Evolutionary conservation across 2,797 vertebrate genomes (phyloP), one percentile per base, ranked within the genome.

Genomic region (Sphenodon punctatus): DNA sequence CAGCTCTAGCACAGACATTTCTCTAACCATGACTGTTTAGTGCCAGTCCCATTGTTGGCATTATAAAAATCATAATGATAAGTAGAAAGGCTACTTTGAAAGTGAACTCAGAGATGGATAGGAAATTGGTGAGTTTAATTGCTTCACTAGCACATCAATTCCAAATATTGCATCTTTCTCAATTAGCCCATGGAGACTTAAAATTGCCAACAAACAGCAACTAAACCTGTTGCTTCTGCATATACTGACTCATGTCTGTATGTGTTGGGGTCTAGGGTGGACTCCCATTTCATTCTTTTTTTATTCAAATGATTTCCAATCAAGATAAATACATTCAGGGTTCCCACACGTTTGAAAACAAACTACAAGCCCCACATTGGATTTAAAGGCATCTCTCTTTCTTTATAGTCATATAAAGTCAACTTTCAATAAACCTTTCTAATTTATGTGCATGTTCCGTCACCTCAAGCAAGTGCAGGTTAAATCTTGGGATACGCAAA

Each of bases 181-280:
- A 60, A 78, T 90, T 90, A 90, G 89, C 32, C 38, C 80, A 88
- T 55, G 70, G 68, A 87, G 72, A 72, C 45, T 86, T 86, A 80
- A n/a, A 89, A 82, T 22, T 81, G 71, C 77, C 85, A 86, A 65
- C 69, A 92, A 89, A 91, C 79, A 84, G 87, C 67, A 88, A 89
- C 91, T 90, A 88, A 84, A 87, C 72, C 34, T 77, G 49, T 65
- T 72, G 58, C 79, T 86, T 87, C 76, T 85, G 83, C 66, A 58
- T 67, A 38, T 5, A 14, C 77, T 60, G 73, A 1, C 60, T 38
- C 55, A 75, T 84, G 92, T 91, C 89, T 92, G 90, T 86, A 76
- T 30, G 25, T 88, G 67, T 15, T 55, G 68, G 41, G 36, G 36
- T 15, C 55, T 74, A 66, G 48, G 38, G 39, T 34, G 13, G 20